Base-by-base conservation (phyloP, 2,888 invertebrate species). In the Rhingia rostrata region DNA sequence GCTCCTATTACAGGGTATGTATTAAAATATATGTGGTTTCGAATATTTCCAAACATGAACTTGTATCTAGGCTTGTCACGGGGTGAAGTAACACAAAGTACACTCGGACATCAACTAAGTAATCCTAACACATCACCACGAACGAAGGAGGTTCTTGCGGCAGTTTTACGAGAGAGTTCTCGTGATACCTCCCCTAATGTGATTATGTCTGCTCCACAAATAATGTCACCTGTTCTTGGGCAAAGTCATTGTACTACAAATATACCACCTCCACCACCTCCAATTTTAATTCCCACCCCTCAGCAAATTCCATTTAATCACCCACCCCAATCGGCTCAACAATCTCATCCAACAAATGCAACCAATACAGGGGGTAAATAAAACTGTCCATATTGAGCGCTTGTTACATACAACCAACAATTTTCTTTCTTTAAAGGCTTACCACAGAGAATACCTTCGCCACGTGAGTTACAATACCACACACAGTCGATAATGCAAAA, bases 401-500 rank as follows among this genome's bases (percentile, higher is more conserved):
- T 33, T n/a, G 7, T 33, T 4, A 6, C 6, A 35, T 9, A 47
- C 12, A 0, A 3, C 4, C 10, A 6, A 30, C 10, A 37, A 37
- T 5, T 45, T 14, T 54, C 37, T 37, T 32, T 47, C 12, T 58
- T 56, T 66, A 12, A 89, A 95, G 95, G 94, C 86, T 93, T 94
- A 88, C 94, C 94, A 12, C 94, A 94, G 87, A 93, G 95, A 88
- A 95, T 95, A 87, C 96, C 96, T 53, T 97, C 97, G 22, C 96
- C 97, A 37, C 95, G 97, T 88, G 97, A 97, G 91, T 92, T 97
- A 84, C 95, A 95, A 77, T 95, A 94, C 85, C 97, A 97, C 92
- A 96, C 97, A 43, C 97, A 97, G 92, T 94, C 94, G 87, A 96
- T 97, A 87, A 95, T 97, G 94, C 97, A 97, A 92, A 94, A 94